phyloP scores from a whole-genome alignment of 1,140 invertebrate genomes.

The Drosophila eugracilis region DNA sequence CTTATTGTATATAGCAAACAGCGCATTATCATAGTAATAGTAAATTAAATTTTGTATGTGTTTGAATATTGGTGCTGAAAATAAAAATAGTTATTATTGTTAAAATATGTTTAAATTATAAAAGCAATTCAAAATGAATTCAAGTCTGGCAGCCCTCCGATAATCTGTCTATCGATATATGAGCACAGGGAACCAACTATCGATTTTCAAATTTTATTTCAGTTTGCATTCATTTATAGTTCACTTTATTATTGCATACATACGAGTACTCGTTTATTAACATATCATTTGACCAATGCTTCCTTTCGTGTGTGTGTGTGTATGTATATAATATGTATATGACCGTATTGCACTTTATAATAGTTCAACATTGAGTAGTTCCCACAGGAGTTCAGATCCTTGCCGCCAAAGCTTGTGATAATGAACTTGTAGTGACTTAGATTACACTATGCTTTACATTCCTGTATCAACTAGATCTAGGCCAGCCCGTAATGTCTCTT shows the following conservation, averaged over 20 bases:
- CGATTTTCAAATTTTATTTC: neutral
- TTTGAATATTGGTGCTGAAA: too few species aligned
- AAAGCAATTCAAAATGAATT: neutral
- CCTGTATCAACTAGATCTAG: conserved; percentile 44
- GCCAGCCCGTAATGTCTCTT: conserved; percentile 5
- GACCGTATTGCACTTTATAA: conserved; percentile 45
- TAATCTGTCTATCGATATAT: neutral
- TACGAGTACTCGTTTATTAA: conserved; percentile 52
- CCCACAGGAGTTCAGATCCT: conserved; percentile 6
- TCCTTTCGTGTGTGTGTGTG: conserved; percentile 10
- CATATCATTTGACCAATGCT: conserved; percentile 44
- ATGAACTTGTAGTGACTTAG: conserved; percentile 44
- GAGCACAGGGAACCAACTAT: neutral
- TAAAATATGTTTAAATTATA: too few species aligned
- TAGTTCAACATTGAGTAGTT: conserved; percentile 51
- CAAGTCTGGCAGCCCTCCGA: neutral
- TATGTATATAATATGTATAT: conserved; percentile 53
- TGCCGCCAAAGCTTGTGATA: conserved; percentile 29
- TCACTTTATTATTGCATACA: conserved; percentile 52
- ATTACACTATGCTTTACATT: conserved; percentile 47
- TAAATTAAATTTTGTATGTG: too few species aligned
- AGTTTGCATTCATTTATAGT: conserved; percentile 36
- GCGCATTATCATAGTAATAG: neutral
- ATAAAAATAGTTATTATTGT: too few species aligned
- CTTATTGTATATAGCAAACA: neutral